A percentile compares a stretch with the other conserved stretches of the same genome.
phyloP scores from a whole-genome alignment of 2,888 invertebrate species.

The Biston stratarius region DNA sequence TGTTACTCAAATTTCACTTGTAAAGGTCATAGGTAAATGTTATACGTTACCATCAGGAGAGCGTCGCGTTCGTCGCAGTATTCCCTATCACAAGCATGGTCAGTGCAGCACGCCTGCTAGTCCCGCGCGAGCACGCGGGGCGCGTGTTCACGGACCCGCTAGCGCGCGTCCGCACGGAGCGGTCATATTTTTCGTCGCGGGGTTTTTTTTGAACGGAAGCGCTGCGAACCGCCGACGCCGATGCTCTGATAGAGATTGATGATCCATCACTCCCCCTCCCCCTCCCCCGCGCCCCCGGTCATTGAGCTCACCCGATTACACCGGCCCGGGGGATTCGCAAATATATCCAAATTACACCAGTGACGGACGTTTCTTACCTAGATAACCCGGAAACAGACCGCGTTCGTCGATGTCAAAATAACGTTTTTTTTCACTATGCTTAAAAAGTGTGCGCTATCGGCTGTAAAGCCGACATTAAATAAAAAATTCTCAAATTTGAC shows the following conservation, averaged over 20 bases:
- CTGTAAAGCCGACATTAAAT: conserved; percentile 7
- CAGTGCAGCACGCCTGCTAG: neutral
- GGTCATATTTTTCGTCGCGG: conserved; percentile 76
- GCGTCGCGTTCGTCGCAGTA: too few species aligned
- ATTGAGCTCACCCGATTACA: conserved; percentile 78
- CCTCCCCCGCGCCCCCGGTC: conserved; percentile 61
- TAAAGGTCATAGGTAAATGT: too few species aligned
- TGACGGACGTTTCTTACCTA: conserved; percentile 83
- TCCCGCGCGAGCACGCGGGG: too few species aligned
- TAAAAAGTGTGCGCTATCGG: conserved; percentile 24
- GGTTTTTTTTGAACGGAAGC: conserved; percentile 68
- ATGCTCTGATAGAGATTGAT: conserved; percentile 83
- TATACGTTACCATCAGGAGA: too few species aligned
- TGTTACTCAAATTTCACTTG: too few species aligned
- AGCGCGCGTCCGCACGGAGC: conserved; percentile 60
- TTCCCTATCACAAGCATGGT: too few species aligned
- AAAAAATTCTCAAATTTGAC: conserved; percentile 36
- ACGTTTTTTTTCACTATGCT: conserved; percentile 40
- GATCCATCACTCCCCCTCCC: conserved; percentile 59
- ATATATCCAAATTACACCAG: conserved; percentile 83
- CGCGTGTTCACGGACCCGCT: conserved; percentile 39
- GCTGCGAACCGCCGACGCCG: conserved; percentile 62
- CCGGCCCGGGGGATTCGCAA: conserved; percentile 78
- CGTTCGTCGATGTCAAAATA: conserved; percentile 45
- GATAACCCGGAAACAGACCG: conserved; percentile 68